A percentile compares a stretch with the other conserved stretches of the same genome.
Evolutionary conservation across 2,888 invertebrate species (phyloP).

Genomic region (Rhogogaster chlorosoma): DNA sequence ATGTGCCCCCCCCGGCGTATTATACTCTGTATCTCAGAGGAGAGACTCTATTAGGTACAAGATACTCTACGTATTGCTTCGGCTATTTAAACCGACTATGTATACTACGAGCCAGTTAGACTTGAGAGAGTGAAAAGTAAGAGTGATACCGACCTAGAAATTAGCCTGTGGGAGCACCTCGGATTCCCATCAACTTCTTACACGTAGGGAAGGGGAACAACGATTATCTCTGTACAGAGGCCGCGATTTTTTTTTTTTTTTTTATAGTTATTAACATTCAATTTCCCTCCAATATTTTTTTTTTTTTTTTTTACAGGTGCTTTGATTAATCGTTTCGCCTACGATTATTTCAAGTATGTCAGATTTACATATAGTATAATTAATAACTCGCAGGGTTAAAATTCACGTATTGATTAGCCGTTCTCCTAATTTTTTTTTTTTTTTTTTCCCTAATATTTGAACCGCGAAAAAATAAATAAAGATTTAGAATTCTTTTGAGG

Average conservation of each 20-base stretch:
- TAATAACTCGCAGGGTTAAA: too few relatives aligned
- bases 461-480: too few relatives aligned
- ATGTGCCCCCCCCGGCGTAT: not conserved
- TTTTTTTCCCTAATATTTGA: too few relatives aligned
- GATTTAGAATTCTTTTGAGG: too few relatives aligned
- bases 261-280: not conserved
- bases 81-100: not conserved
- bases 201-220: not conserved
- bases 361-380: too few relatives aligned
- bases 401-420: too few relatives aligned
- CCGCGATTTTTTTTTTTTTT: not conserved
- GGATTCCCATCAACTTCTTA: not conserved
- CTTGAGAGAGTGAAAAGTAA: conserved; percentile 37
- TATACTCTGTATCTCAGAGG: not conserved
- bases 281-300: too few relatives aligned
- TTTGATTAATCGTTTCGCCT: too few relatives aligned
- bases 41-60: not conserved
- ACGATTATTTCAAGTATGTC: too few relatives aligned
- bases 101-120: not conserved
- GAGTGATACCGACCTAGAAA: conserved; percentile 41
- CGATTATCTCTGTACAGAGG: not conserved
- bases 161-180: conserved; percentile 16
- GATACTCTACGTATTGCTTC: not conserved
- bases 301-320: too few relatives aligned
- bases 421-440: too few relatives aligned